Percentiles rank a stretch among this genome's conserved stretches.
Conservation (phyloP, 1,140 invertebrate genomes). For the Vanessa atalanta region DNA sequence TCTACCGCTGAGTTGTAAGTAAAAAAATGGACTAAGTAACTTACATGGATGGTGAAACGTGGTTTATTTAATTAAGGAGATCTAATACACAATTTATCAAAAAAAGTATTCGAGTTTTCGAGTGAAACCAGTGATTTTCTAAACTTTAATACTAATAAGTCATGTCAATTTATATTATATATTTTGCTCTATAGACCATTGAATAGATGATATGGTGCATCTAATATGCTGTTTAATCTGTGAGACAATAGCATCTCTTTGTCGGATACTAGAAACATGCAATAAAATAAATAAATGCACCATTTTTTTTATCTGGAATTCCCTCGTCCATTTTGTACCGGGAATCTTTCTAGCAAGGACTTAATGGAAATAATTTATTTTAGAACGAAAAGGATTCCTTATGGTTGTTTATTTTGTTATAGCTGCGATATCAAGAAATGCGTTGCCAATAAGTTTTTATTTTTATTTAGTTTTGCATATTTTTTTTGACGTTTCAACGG, state of each 20-base stretch:
- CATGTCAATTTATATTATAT: too few species aligned
- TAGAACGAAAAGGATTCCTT: conserved; percentile 6
- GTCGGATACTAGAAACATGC: conserved; percentile 33
- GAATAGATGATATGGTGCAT: not conserved
- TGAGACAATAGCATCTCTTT: conserved; percentile 31
- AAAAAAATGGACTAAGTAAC: too few species aligned
- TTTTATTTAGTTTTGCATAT: not conserved
- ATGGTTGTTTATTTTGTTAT: not conserved
- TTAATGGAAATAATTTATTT: conserved; percentile 37
- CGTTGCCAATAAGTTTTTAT: not conserved
- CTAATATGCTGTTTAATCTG: conserved; percentile 10
- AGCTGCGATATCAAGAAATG: not conserved
- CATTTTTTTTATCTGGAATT: conserved; percentile 32
- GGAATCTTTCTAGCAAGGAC: conserved; percentile 28
- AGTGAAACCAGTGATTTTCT: too few species aligned
- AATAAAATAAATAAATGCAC: conserved; percentile 36
- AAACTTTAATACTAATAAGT: too few species aligned
- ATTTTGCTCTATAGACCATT: too few species aligned
- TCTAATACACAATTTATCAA: too few species aligned
- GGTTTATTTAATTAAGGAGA: too few species aligned
- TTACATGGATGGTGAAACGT: too few species aligned
- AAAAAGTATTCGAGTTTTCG: too few species aligned
- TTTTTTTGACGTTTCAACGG: not conserved
- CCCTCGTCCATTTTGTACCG: conserved; percentile 25
- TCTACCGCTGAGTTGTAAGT: too few species aligned